Evolutionary conservation across 2,113 vertebrate species (phyloP).

Genomic region (Lichenostomus cassidix): DNA sequence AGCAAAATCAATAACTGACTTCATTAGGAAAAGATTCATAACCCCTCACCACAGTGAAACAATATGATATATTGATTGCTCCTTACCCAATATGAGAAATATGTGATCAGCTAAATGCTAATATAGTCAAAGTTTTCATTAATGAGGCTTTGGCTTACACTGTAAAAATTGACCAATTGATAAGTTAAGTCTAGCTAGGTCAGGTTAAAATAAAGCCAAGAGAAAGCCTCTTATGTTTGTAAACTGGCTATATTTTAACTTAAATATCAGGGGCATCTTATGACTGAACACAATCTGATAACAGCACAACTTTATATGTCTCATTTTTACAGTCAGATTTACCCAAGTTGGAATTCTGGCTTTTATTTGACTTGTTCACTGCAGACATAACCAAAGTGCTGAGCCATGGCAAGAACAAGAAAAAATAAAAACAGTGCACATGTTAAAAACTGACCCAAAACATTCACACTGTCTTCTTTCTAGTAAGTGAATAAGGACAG

Average conservation of each 20-base stretch:
- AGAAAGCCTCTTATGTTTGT: not conserved
- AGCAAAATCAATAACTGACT: not conserved
- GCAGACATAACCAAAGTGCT: not conserved
- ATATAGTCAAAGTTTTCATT: not conserved
- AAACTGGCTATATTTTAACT: not conserved
- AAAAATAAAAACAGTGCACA: not conserved
- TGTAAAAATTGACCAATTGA: not conserved
- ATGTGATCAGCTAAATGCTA: not conserved
- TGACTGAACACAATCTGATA: not conserved
- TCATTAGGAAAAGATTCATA: conserved; percentile 4
- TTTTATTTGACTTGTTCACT: not conserved
- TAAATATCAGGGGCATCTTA: not conserved
- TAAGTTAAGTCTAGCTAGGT: not conserved
- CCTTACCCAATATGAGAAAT: not conserved
- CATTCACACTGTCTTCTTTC: not conserved
- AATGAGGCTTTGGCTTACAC: not conserved
- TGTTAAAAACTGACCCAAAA: not conserved
- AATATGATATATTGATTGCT: not conserved
- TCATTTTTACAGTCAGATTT: not conserved
- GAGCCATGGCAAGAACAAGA: not conserved
- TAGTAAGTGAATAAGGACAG: not conserved
- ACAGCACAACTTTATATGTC: not conserved
- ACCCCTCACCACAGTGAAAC: not conserved
- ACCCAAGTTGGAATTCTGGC: not conserved
- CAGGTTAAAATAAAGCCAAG: not conserved